phyloP scores from a whole-genome alignment of 30 jellyfish, hydroid and myxozoan species.

The Hydra vulgaris region DNA sequence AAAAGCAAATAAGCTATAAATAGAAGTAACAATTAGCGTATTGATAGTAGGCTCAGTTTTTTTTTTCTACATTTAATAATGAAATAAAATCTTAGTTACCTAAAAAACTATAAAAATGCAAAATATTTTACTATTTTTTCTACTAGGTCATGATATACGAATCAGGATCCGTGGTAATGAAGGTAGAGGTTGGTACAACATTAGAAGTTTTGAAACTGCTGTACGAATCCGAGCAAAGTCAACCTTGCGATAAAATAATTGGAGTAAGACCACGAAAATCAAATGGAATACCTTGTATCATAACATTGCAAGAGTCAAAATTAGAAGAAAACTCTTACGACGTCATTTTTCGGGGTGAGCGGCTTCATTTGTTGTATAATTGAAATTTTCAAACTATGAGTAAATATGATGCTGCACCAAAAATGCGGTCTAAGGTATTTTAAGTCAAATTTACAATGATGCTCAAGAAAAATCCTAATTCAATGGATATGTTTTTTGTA shows the following conservation, averaged over 20 bases:
- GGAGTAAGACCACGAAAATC: slow-evolving; percentile 63
- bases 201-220: slow-evolving; percentile 72
- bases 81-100: no score
- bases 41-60: no score
- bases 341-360: slow-evolving; percentile 61
- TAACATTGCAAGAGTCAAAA: slow-evolving; percentile 77
- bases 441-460: no score
- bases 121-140: neutral
- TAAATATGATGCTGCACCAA: no score
- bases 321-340: slow-evolving; percentile 74
- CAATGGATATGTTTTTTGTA: no score
- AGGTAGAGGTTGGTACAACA: slow-evolving; percentile 86
- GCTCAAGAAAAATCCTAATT: no score
- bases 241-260: slow-evolving; percentile 4
- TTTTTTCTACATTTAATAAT: no score
- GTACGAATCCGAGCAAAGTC: slow-evolving; percentile 54
- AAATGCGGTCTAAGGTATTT: no score
- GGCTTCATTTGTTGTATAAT: neutral
- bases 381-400: no score
- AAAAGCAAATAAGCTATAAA: no score
- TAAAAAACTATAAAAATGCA: neutral
- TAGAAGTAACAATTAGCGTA: no score
- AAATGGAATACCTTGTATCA: slow-evolving; percentile 85
- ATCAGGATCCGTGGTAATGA: slow-evolving; percentile 58
- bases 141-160: slow-evolving; percentile 62